Conservation (phyloP, 1,140 invertebrate species). For the Caenorhabditis tropicalis region DNA sequence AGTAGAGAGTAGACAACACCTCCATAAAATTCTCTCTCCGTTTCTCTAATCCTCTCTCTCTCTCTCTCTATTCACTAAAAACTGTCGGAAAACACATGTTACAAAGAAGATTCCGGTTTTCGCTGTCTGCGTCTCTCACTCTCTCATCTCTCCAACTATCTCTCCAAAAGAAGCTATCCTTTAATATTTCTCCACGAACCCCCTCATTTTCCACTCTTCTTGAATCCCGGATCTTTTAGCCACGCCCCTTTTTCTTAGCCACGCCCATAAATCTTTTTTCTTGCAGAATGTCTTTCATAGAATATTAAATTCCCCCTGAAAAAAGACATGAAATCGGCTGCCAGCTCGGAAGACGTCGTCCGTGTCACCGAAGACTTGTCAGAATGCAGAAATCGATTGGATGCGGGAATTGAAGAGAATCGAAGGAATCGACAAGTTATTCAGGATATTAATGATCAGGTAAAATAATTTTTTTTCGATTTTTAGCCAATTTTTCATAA, state of each 20-base stretch:
- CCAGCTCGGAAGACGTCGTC: conserved; percentile 13
- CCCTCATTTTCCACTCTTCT: background rate
- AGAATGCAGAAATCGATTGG: conserved; percentile 20
- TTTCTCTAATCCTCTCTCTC: background rate
- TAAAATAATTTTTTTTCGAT: background rate
- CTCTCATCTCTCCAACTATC: too few relatives aligned
- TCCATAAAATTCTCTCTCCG: background rate
- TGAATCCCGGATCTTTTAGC: background rate
- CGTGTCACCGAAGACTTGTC: conserved; percentile 36
- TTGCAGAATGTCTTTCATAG: background rate
- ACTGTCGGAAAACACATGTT: background rate
- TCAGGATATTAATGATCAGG: conserved; percentile 51
- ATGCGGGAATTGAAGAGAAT: conserved; percentile 42
- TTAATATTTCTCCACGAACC: background rate
- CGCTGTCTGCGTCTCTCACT: background rate
- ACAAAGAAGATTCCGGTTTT: background rate
- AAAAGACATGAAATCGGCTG: background rate
- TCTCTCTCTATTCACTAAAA: background rate
- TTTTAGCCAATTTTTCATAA: background rate
- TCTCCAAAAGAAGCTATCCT: too few relatives aligned
- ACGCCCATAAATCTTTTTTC: background rate
- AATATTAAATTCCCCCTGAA: background rate
- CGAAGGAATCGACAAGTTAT: conserved; percentile 49
- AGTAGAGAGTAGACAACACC: background rate
- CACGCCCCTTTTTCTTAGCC: background rate